Base-by-base conservation (phyloP, 2,888 invertebrate species). In the Psylliodes chrysocephalus region DNA sequence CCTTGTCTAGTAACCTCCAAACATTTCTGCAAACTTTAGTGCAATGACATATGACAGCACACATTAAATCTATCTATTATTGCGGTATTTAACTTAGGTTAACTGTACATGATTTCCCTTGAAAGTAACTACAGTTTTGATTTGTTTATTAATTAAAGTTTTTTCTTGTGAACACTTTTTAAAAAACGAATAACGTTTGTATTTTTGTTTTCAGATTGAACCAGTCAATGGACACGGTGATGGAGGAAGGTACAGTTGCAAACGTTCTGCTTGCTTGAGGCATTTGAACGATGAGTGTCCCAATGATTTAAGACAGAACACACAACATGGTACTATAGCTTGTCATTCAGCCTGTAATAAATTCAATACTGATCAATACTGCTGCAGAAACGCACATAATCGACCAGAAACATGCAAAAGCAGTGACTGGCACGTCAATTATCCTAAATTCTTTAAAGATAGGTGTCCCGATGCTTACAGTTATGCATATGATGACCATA, bases 401-500 rank as follows among this genome's bases (percentile, higher is more conserved):
- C 76, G 69, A 2, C 84, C 84, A 1, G 75, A 82, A 47, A 83
- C 80, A 2, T 86, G 85, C 73, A 76, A 77, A 33, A 44, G 44
- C n/a, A 18, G 44, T 1, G n/a, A 8, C 4, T 80, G 82, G 82
- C 75, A 79, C 1, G 67, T 71, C 35, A 68, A 82, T 62, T 84
- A 83, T 69, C 82, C 84, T 0, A 61, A 42, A 57, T 79, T 78
- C 56, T 85, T 85, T 77, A 86, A 85, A 70, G 63, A 72, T 0
- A 75, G 79, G 5, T 86, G 86, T 70, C 86, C 86, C 1, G 82
- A 83, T 59, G 85, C 85, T 10, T 86, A 86, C 77, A 84, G 84
- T 60, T 86, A 86, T 68, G 84, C 85, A 10, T 86, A 85, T 68
- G 86, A 86, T 75, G 85, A 86, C 68, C 71, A 77, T 28, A 81